Conservation (phyloP, 2,113 vertebrate species). For the Carlito syrichta region DNA sequence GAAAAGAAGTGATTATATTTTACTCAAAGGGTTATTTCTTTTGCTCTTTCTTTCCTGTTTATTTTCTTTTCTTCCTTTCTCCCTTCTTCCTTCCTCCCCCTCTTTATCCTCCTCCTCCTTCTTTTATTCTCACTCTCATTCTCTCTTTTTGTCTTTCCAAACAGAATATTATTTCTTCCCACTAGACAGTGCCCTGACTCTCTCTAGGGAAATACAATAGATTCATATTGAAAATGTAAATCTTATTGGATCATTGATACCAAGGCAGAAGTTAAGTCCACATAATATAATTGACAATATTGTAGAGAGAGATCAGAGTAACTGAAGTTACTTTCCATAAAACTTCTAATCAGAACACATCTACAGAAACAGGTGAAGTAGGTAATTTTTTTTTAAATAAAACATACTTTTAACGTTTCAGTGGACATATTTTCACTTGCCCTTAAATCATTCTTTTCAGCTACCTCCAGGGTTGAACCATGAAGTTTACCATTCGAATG, state of each 20-base stretch:
- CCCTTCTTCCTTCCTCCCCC: rapidly evolving
- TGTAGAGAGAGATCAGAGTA: not conserved
- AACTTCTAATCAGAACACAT: not conserved
- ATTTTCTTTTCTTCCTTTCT: not conserved
- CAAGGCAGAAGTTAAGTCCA: not conserved
- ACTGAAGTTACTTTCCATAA: not conserved
- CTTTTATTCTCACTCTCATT: rapidly evolving
- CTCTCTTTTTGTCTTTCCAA: not conserved
- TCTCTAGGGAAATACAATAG: not conserved
- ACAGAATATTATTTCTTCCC: not conserved
- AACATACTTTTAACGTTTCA: not conserved
- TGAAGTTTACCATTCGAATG: not conserved
- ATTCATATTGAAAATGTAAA: not conserved
- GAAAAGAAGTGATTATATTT: not conserved
- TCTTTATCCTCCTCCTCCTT: rapidly evolving
- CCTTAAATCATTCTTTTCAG: not conserved
- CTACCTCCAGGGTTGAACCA: not conserved
- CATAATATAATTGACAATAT: not conserved
- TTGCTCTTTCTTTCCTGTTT: too few relatives aligned
- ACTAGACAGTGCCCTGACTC: not conserved
- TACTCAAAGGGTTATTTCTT: not conserved
- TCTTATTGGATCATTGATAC: not conserved
- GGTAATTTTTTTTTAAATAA: not conserved
- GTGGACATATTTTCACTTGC: not conserved
- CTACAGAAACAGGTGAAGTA: not conserved